These are phyloP conservation scores for Hemithea aestivaria DNA, from an alignment of 2,888 invertebrate species.

Conservation along the genomic window DNA sequence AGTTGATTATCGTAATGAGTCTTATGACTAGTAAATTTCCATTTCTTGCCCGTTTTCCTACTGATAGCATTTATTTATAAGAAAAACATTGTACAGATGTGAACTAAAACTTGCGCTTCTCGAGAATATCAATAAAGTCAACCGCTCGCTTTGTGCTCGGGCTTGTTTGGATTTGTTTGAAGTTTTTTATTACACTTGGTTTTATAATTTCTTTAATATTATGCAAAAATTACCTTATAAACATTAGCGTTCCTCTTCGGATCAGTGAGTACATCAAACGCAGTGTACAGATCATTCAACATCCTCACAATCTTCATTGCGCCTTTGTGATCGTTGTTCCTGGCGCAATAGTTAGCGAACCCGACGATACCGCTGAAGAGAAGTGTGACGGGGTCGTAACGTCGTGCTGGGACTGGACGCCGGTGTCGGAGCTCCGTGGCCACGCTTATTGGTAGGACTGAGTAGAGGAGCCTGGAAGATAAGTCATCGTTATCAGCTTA, in stretches of 20 bases:
- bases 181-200: no score
- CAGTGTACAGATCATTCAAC: slow-evolving; percentile 95
- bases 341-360: slow-evolving; percentile 93
- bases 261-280: slow-evolving; percentile 95
- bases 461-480: slow-evolving; percentile 89
- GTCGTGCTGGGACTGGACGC: slow-evolving; percentile 91
- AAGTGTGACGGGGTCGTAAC: slow-evolving; percentile 94
- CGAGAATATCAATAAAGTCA: no score
- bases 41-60: no score
- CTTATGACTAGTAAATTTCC: no score
- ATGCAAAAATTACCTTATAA: slow-evolving; percentile 98
- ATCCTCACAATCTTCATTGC: slow-evolving; percentile 98
- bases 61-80: no score
- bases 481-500: no score
- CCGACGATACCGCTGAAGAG: slow-evolving; percentile 95
- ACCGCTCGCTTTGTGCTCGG: no score
- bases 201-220: no score
- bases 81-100: no score
- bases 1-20: no score
- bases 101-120: no score
- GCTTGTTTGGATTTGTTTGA: no score
- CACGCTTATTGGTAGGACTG: slow-evolving; percentile 95
- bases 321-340: slow-evolving; percentile 93
- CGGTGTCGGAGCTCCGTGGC: slow-evolving; percentile 96
- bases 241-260: slow-evolving; percentile 95